These are phyloP conservation scores for Dicrostonyx torquatus DNA, from an alignment of 2,797 vertebrate species.

Conservation along the genomic window DNA sequence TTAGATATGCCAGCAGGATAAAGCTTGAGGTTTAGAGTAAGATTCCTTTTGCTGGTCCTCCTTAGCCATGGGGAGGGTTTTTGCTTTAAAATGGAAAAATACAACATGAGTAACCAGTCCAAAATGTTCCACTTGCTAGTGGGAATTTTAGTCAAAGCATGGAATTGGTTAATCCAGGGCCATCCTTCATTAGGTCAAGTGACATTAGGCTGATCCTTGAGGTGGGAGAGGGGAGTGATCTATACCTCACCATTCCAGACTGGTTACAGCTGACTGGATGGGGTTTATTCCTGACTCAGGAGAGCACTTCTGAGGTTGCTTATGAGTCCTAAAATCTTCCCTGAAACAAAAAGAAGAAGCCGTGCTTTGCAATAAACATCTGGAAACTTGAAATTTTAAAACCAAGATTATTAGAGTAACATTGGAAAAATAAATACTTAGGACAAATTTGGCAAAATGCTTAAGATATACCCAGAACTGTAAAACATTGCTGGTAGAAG, in stretches of 20 bases:
- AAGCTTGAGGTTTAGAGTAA: conserved; percentile 56
- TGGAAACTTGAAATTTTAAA: not conserved
- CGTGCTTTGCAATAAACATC: not conserved
- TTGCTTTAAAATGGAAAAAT: conserved; percentile 54
- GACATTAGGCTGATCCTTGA: not conserved
- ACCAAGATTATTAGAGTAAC: not conserved
- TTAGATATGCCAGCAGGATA: conserved; percentile 71
- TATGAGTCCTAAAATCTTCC: not conserved
- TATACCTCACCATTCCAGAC: not conserved
- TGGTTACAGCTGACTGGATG: not conserved
- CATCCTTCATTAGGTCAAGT: not conserved
- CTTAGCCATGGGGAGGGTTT: not conserved
- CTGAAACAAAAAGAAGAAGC: conserved; percentile 28
- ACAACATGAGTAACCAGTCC: conserved; percentile 33
- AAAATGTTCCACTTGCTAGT: conserved; percentile 13
- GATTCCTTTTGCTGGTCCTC: conserved; percentile 5
- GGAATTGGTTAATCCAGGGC: not conserved
- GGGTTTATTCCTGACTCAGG: not conserved
- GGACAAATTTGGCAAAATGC: not conserved
- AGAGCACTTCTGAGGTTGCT: not conserved
- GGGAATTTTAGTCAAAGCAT: conserved; percentile 2
- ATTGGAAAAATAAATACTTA: conserved; percentile 34
- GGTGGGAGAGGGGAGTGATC: not conserved
- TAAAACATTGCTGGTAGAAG: not conserved
- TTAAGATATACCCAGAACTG: not conserved